phyloP scores from a whole-genome alignment of 2,113 vertebrate genomes.

The Megaceryle torquata region DNA sequence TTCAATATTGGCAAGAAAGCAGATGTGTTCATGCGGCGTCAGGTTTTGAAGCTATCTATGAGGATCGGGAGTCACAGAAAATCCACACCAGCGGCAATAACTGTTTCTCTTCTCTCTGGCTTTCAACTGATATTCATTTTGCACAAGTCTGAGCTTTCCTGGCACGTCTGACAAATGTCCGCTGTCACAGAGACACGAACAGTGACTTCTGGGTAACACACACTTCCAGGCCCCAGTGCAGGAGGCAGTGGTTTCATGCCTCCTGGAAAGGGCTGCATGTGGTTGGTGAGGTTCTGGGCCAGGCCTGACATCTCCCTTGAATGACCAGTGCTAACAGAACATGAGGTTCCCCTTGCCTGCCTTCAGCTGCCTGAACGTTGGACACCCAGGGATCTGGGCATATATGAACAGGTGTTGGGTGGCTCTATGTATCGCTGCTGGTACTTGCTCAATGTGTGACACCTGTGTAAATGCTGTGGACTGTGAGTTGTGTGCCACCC shows the following conservation, averaged over 20 bases:
- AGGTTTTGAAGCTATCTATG: constrained; percentile 11
- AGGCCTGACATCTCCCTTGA: neutral
- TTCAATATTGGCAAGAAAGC: neutral
- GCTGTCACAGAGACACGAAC: neutral
- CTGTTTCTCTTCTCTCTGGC: neutral
- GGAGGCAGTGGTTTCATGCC: neutral
- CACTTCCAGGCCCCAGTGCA: neutral
- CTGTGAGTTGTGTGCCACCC: neutral
- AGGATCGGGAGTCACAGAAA: constrained; percentile 14
- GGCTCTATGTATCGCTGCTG: too few relatives aligned
- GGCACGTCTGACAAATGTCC: neutral
- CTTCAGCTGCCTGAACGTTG: neutral
- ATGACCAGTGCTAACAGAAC: neutral
- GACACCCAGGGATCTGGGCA: neutral
- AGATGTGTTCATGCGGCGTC: neutral
- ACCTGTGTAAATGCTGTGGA: neutral
- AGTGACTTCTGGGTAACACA: neutral
- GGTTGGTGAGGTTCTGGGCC: neutral
- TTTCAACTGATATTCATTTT: neutral
- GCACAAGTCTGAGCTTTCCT: neutral
- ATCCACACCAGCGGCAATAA: neutral
- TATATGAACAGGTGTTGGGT: fast-evolving
- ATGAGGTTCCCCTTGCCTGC: neutral
- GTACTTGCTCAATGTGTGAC: neutral
- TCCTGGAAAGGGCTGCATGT: neutral